Base-by-base conservation (phyloP, 2,888 invertebrate genomes). In the Antheraea assamensis region DNA sequence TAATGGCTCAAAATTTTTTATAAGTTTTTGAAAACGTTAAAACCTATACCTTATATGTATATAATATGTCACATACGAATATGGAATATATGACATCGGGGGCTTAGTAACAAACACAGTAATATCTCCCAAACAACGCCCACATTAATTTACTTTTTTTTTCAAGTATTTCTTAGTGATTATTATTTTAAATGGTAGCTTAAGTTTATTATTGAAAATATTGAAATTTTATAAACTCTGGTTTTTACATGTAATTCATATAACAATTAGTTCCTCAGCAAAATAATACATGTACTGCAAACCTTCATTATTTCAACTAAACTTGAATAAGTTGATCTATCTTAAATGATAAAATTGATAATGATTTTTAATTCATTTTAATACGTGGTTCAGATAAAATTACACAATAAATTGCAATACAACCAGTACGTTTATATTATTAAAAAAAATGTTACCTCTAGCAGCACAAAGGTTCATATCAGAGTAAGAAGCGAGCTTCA, bases 401-500 rank as follows among this genome's bases (percentile, higher is more conserved):
- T n/a, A n/a, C n/a, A n/a, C n/a, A 17, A 64, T 27, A 30, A 24
- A 58, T 58, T 58, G 24, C 58, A 13, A 58, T 24, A 58, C 24
- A 24, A 55, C 5, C 8, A 21, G 27, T 30, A 30, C 5, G 27
- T 13, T 3, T 30, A 64, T 64, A 15, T 30, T 70, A 17, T 52
- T 30, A 70, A n/a, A 47, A 73, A 49, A 24, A 49, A 1, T 8
- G 30, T 74, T 85, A 93, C 93, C 93, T 90, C 90, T 81, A 10
- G 77, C 79, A 0, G 92, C 92, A 75, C 93, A 94, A 8, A 89
- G 76, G 0, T 77, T 79, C 88, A 92, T 90, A 49, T 92, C 83
- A 0, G 78, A 74, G 73, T 90, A 92, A 19, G 74, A 21, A 76
- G 87, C 82, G 3, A 92, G 77, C 72, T 89, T 90, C 83, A 90